These are phyloP conservation scores for Corynorhinus townsendii DNA, from an alignment of 2,113 vertebrate genomes.

Conservation along the genomic window DNA sequence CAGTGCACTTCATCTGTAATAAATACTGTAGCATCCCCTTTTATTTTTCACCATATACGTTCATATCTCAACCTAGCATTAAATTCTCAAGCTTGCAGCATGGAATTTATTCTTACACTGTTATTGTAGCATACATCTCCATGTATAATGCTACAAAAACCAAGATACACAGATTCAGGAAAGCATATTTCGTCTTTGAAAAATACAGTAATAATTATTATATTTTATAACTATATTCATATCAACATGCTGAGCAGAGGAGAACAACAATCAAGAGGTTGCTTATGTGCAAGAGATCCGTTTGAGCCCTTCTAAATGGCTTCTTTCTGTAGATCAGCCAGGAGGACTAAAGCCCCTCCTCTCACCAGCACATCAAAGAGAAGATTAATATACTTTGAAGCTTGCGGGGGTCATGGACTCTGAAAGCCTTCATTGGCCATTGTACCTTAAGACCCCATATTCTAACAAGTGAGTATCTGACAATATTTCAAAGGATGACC, in stretches of 20 bases:
- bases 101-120: not conserved
- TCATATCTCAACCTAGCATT: not conserved
- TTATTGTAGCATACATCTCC: not conserved
- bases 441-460: not conserved
- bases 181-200: not conserved
- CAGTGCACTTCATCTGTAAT: not conserved
- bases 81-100: not conserved
- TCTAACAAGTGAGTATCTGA: not conserved
- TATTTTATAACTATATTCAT: not conserved
- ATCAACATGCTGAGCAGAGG: not conserved
- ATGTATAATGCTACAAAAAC: not conserved
- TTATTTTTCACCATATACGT: not conserved
- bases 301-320: not conserved
- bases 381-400: not conserved
- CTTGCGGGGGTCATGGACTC: not conserved
- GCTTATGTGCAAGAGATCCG: not conserved
- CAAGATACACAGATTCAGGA: not conserved
- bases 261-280: not conserved
- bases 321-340: not conserved
- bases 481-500: not conserved
- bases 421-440: not conserved
- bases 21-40: not conserved
- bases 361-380: not conserved
- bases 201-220: not conserved
- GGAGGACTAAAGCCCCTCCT: not conserved